Evolutionary conservation across 2,888 invertebrate genomes (phyloP).

Genomic region (Tryphoninae sp.): DNA sequence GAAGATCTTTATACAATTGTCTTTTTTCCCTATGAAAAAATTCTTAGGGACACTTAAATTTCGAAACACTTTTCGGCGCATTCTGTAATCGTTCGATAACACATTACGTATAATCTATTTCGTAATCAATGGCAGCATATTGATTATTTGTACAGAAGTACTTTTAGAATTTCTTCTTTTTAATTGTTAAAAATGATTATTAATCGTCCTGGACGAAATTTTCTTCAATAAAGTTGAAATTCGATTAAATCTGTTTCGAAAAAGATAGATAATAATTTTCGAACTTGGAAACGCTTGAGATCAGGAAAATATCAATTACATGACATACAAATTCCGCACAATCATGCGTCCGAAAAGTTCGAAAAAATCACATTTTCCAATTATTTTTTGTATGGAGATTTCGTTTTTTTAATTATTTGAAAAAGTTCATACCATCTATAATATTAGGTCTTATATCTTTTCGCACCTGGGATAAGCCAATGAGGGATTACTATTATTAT

Average conservation of each 20-base stretch:
- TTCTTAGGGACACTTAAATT: conserved; percentile 3
- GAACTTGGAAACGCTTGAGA: neutral
- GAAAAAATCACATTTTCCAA: neutral
- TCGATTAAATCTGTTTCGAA: neutral
- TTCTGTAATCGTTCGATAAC: conserved; percentile 9
- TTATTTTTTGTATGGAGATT: neutral
- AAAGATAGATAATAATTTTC: neutral
- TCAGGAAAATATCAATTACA: neutral
- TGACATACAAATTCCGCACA: conserved; percentile 26
- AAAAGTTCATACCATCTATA: too few species aligned
- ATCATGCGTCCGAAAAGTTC: neutral
- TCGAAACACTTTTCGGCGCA: conserved; percentile 20
- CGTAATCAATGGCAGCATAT: conserved; percentile 53
- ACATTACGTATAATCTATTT: conserved; percentile 32
- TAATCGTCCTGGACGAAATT: neutral
- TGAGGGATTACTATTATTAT: neutral
- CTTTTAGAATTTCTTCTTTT: conserved; percentile 47
- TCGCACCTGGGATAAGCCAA: neutral
- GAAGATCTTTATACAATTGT: neutral
- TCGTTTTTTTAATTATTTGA: neutral
- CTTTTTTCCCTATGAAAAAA: neutral
- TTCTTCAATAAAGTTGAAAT: neutral
- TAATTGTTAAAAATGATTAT: conserved; percentile 9
- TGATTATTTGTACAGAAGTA: conserved; percentile 46
- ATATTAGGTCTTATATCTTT: too few species aligned